Evolutionary conservation across 1,140 invertebrate genomes (phyloP).

Genomic region (Apis mellifera): Amel_HAv3.1 CM009944.2:10267501-10268000

Average conservation of each 20-base stretch:
- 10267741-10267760: too few relatives aligned
- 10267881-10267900: constrained; percentile 61
- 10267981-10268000: not conserved
- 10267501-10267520: not conserved
- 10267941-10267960: not conserved
- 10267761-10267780: not conserved
- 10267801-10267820: constrained; percentile 58
- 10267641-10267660: constrained; percentile 37
- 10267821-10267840: constrained; percentile 51
- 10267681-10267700: not conserved
- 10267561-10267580: constrained; percentile 72
- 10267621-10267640: constrained; percentile 64
- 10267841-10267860: constrained; percentile 56
- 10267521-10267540: constrained; percentile 40
- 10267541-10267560: constrained; percentile 74
- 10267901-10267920: constrained; percentile 48
- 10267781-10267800: not conserved
- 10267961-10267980: not conserved
- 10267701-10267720: constrained; percentile 26
- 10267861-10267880: constrained; percentile 50
- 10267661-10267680: not conserved
- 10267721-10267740: not conserved
- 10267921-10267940: constrained; percentile 30
- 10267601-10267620: constrained; percentile 66
- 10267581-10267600: constrained; percentile 65